Evolutionary conservation across 2,888 invertebrate species (phyloP), one percentile per base, ranked within the genome.

Genomic region (Lithophane socia): DNA sequence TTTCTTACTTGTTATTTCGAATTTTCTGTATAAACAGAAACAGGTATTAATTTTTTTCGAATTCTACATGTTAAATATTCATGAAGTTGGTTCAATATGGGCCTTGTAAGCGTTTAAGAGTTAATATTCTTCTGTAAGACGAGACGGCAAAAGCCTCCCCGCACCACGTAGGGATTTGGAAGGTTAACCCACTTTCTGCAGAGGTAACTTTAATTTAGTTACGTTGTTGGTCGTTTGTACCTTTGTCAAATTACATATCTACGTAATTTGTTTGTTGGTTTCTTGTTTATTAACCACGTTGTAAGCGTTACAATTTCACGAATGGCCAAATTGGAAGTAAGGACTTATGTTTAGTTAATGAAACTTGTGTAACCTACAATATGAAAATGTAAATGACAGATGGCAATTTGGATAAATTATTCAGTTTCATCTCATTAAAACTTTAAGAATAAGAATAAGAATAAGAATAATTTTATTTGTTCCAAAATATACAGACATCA

Each of bases 191-290:
- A 89, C 87, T 87, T 89, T 86, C 85, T 85, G 83, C 81, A 80
- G 83, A 85, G 79, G 86, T 86, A 87, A 87, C 84, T 90, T 89
- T 90, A 90, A 90, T 90, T 87, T 89, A 87, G 89, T 90, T 90
- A 88, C 81, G 77, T 66, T 86, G 84, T 83, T 84, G 82, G 85
- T 79, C 88, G 85, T 86, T 87, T 90, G 86, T 90, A 86, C 87
- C 90, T 88, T 86, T 87, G 87, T 90, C 87, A 88, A 89, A 89
- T 89, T 89, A 89, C 82, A 84, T 85, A 88, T 87, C 82, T 83
- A 82, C 81, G 82, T 88, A 87, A 85, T 84, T 86, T 61, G 82
- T 89, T 87, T 60, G 77, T 79, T 74, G 76, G 61, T 75, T 90
- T 80, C 81, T 85, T 87, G 85, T 88, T 85, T 89, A 81, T 85